Evolutionary conservation across 2,797 vertebrate species (phyloP).

Genomic region (Sebastes taczanowskii): DNA sequence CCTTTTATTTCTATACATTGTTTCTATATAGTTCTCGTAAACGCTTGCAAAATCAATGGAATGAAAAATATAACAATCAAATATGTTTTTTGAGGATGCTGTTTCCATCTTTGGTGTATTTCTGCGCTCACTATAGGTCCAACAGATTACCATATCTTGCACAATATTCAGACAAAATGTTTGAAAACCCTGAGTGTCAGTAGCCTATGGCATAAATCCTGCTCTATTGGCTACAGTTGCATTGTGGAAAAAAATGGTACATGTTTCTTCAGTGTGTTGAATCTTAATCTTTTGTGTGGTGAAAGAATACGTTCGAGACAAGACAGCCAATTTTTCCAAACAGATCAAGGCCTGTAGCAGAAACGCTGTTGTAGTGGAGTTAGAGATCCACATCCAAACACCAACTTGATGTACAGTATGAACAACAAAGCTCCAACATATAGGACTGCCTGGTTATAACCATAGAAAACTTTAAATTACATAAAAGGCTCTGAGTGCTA

Average conservation of each 20-base stretch:
- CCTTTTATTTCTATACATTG: neutral
- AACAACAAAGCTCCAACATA: conserved; percentile 8
- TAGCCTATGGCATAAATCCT: neutral
- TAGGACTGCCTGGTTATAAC: neutral
- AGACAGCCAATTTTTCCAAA: neutral
- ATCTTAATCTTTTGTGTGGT: neutral
- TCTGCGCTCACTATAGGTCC: neutral
- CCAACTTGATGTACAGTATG: conserved; percentile 1
- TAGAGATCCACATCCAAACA: neutral
- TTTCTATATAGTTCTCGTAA: neutral
- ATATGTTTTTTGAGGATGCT: neutral
- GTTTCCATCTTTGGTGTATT: neutral
- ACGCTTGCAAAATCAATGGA: neutral
- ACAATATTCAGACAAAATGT: neutral
- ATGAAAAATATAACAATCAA: neutral
- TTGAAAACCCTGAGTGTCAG: neutral
- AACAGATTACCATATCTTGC: neutral
- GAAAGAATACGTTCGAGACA: neutral
- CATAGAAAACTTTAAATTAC: conserved; percentile 22
- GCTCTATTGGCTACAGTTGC: neutral
- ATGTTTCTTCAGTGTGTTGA: neutral
- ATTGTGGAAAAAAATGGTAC: neutral
- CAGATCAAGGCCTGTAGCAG: neutral
- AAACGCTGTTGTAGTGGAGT: neutral
- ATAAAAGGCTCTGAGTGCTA: conserved; percentile 34